Conservation (phyloP, 2,888 invertebrate species). For the Epistrophe eligans region DNA sequence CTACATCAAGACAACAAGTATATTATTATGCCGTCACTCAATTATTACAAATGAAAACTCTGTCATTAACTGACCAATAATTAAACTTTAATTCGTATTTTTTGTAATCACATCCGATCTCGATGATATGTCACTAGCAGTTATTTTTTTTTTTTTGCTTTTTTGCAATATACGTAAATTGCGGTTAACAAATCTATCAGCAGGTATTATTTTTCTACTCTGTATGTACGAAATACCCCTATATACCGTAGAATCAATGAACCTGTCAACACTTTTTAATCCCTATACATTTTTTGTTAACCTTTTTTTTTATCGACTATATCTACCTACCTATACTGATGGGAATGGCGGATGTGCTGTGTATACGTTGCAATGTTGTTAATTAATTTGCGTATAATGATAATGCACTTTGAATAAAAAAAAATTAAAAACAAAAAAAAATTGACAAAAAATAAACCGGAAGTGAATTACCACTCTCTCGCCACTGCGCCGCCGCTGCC, state of each 20-base stretch:
- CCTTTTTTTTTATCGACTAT: conserved; percentile 45
- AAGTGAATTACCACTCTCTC: conserved; percentile 63
- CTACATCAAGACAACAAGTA: background rate
- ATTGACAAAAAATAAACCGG: conserved; percentile 18
- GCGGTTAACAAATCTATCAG: conserved; percentile 74
- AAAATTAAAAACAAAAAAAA: conserved; percentile 3
- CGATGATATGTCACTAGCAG: conserved; percentile 49
- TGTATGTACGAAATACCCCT: conserved; percentile 12
- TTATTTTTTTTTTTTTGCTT: conserved; percentile 10
- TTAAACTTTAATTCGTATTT: conserved; percentile 50
- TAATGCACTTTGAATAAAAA: conserved; percentile 70
- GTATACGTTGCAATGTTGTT: conserved; percentile 63
- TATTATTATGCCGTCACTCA: conserved; percentile 14
- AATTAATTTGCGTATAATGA: conserved; percentile 75
- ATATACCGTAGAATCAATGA: conserved; percentile 61
- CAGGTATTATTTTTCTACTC: conserved; percentile 72
- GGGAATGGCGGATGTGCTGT: background rate
- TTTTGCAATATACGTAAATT: conserved; percentile 63
- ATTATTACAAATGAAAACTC: conserved; percentile 17
- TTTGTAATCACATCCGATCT: conserved; percentile 35
- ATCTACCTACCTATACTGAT: background rate
- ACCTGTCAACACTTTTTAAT: conserved; percentile 66
- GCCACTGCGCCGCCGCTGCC: background rate
- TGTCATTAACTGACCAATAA: conserved; percentile 45
- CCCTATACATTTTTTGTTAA: conserved; percentile 42